A percentile compares a stretch with the other conserved stretches of the same genome.
These are phyloP conservation scores for Gephyroberyx darwinii DNA, from an alignment of 2,797 vertebrate species.

Conservation along the genomic window DNA sequence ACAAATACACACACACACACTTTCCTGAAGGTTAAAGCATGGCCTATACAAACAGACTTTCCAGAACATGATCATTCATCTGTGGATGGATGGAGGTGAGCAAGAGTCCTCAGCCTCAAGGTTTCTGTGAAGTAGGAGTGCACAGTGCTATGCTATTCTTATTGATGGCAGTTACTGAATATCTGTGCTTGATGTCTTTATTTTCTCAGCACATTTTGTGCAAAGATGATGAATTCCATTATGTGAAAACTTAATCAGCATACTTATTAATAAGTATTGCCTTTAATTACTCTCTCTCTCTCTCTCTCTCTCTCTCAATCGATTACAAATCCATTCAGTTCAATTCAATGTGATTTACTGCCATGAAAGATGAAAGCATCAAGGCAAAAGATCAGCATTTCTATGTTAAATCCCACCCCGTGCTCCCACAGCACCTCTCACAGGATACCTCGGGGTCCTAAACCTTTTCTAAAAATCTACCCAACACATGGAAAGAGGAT, in stretches of 20 bases:
- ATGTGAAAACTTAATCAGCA: slow-evolving; percentile 35
- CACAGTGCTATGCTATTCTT: not conserved
- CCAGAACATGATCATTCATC: not conserved
- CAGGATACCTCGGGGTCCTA: not conserved
- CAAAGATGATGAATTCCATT: slow-evolving; percentile 33
- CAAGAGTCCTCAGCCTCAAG: slow-evolving; percentile 47
- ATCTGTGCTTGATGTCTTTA: not conserved
- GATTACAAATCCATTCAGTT: slow-evolving; percentile 28
- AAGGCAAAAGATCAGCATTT: slow-evolving; percentile 27
- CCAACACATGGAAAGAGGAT: slow-evolving; percentile 8
- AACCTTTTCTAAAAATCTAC: slow-evolving; percentile 6
- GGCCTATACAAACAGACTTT: slow-evolving; percentile 19
- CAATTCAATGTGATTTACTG: not conserved
- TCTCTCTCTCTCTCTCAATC: not conserved
- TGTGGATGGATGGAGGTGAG: slow-evolving; percentile 3
- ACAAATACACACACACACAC: not conserved
- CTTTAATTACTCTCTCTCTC: slow-evolving; percentile 16
- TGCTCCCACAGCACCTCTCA: not conserved
- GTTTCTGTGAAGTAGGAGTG: slow-evolving; percentile 18
- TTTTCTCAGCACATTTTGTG: not conserved
- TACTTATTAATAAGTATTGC: slow-evolving; percentile 30
- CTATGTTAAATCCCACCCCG: not conserved
- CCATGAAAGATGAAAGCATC: not conserved
- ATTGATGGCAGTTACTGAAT: slow-evolving; percentile 7
- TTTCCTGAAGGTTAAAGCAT: slow-evolving; percentile 13